Conservation (phyloP, 1,140 invertebrate species). For the Metaphire vulgaris region DNA sequence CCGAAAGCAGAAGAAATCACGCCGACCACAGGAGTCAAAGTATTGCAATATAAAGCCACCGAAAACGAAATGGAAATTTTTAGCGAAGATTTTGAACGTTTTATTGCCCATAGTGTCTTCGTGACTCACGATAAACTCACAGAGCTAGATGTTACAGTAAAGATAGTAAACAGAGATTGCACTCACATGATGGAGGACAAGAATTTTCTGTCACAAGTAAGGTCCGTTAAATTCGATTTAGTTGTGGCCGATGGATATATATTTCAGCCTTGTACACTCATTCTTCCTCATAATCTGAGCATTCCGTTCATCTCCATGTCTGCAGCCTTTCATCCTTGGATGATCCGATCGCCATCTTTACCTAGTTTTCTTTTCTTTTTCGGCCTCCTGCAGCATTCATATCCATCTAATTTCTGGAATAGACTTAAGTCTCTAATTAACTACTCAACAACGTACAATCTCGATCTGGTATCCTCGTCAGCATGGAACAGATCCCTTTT, state of each 20-base stretch:
- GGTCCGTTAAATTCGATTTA: constrained; percentile 10
- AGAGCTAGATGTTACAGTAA: not conserved
- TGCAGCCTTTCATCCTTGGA: not conserved
- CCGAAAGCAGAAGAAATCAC: not conserved
- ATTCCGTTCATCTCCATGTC: not conserved
- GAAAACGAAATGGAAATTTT: not conserved
- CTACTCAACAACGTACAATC: not conserved
- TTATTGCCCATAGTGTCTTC: not conserved
- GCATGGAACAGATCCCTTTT: not conserved
- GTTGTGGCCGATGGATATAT: constrained; percentile 7
- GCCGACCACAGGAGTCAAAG: not conserved
- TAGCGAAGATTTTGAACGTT: not conserved
- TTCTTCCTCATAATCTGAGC: not conserved
- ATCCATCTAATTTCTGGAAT: not conserved
- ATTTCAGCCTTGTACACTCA: not conserved
- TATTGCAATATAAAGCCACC: not conserved
- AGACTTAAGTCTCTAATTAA: not conserved
- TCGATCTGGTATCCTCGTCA: not conserved
- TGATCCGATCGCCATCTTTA: not conserved
- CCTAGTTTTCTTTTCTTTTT: not conserved
- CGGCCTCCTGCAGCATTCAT: not conserved
- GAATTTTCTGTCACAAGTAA: constrained; percentile 7
- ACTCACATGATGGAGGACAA: constrained; percentile 16
- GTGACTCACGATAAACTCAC: not conserved
- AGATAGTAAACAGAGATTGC: constrained; percentile 1